These are phyloP conservation scores for Aleadryas rufinucha DNA, from an alignment of 2,113 vertebrate species.

Conservation along the genomic window DNA sequence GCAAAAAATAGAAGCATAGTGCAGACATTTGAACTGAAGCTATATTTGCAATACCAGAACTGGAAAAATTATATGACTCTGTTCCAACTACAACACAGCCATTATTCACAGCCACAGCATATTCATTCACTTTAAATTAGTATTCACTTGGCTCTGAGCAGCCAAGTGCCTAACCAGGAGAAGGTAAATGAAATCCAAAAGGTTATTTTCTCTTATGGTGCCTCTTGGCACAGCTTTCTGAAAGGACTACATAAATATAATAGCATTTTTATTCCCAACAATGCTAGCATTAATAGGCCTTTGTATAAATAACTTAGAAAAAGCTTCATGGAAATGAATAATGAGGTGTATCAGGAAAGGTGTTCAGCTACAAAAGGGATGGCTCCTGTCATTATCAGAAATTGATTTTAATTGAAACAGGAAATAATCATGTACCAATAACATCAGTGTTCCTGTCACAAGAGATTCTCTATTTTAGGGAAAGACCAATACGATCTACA, in stretches of 20 bases:
- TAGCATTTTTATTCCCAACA: background rate
- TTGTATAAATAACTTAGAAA: background rate
- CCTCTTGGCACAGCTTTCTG: background rate
- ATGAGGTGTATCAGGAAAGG: background rate
- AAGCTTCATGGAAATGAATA: background rate
- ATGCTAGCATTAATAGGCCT: background rate
- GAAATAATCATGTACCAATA: background rate
- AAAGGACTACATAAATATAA: background rate
- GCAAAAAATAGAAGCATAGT: background rate
- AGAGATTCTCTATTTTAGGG: background rate
- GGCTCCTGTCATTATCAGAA: background rate
- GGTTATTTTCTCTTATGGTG: background rate
- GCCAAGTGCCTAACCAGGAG: background rate
- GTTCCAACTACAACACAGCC: background rate
- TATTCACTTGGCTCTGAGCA: background rate
- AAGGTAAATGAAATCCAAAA: background rate
- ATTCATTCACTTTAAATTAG: background rate
- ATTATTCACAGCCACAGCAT: background rate
- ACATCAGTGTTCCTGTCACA: background rate
- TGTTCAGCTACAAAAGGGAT: background rate
- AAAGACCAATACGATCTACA: background rate
- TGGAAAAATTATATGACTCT: background rate
- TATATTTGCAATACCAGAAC: background rate
- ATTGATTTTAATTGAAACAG: background rate
- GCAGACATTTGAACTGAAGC: background rate